These are phyloP conservation scores for Dorcus parallelipipedus DNA, from an alignment of 2,888 invertebrate species.

Conservation along the genomic window DNA sequence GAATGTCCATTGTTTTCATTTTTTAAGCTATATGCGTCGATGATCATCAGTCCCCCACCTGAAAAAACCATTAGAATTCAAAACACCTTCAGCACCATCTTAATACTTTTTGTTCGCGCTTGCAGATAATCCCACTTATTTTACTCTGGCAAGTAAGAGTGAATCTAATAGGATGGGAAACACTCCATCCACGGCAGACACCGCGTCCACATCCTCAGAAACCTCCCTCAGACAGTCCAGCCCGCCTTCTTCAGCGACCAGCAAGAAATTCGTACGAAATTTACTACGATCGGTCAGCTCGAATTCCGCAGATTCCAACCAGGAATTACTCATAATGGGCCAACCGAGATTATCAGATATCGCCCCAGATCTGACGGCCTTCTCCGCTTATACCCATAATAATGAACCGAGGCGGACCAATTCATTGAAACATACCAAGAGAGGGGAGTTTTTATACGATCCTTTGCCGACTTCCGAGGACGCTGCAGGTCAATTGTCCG, in stretches of 20 bases:
- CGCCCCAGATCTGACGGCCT: constrained; percentile 54
- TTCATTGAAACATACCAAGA: constrained; percentile 33
- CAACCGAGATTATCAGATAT: constrained; percentile 70
- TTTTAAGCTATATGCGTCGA: too few relatives aligned
- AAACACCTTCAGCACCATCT: constrained; percentile 8
- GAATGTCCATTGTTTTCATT: too few relatives aligned
- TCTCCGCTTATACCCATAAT: constrained; percentile 29
- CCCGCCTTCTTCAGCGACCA: constrained; percentile 28
- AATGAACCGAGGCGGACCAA: constrained; percentile 40
- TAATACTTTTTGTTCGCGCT: constrained; percentile 38
- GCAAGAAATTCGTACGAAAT: constrained; percentile 49
- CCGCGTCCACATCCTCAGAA: constrained; percentile 30
- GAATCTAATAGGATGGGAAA: constrained; percentile 24
- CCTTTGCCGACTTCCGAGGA: constrained; percentile 41
- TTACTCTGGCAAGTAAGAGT: constrained; percentile 58
- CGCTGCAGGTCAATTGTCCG: constrained; percentile 25
- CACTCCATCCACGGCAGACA: constrained; percentile 23
- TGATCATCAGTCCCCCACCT: not conserved
- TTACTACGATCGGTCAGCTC: constrained; percentile 64
- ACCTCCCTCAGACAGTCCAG: constrained; percentile 37
- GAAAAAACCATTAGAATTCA: constrained; percentile 23
- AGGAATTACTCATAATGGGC: constrained; percentile 64
- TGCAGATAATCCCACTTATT: constrained; percentile 77
- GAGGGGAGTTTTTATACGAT: constrained; percentile 34
- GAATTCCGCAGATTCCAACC: constrained; percentile 58